phyloP scores from a whole-genome alignment of 1,140 invertebrate genomes.

The Aethina tumida region DNA sequence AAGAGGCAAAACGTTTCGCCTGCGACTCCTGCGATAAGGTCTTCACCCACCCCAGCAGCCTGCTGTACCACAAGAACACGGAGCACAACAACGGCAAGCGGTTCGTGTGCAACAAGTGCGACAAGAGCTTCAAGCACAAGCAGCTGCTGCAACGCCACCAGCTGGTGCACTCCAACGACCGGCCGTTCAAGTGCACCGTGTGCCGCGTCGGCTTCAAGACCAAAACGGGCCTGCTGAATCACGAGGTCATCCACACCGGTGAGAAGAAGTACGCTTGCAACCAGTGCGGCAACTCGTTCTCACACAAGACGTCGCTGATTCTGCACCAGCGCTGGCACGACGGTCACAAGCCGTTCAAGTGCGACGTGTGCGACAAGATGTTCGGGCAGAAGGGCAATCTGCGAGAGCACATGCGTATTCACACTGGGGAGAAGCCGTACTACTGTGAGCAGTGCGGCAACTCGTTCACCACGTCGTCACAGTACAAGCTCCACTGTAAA shows the following conservation, averaged over 20 bases:
- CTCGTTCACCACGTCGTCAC: constrained; percentile 58
- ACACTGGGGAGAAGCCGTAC: constrained; percentile 53
- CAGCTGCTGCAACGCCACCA: constrained; percentile 59
- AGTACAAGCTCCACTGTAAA: constrained; percentile 50
- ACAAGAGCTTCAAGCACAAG: constrained; percentile 59
- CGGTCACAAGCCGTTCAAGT: constrained; percentile 50
- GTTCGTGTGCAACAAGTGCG: constrained; percentile 61
- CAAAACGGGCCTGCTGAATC: constrained; percentile 58
- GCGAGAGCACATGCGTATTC: constrained; percentile 48
- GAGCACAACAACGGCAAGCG: constrained; percentile 52
- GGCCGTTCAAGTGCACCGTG: constrained; percentile 49
- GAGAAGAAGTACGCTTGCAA: constrained; percentile 65
- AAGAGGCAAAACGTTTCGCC: constrained; percentile 32
- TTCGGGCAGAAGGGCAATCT: constrained; percentile 55
- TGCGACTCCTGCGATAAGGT: constrained; percentile 62
- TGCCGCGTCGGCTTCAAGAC: constrained; percentile 61
- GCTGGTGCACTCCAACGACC: constrained; percentile 54
- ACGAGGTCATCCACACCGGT: constrained; percentile 54
- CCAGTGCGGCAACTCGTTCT: constrained; percentile 64
- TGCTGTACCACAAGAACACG: constrained; percentile 58
- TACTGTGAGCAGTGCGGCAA: constrained; percentile 58
- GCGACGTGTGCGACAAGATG: constrained; percentile 47
- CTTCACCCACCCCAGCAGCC: constrained; percentile 51
- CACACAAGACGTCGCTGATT: constrained; percentile 61
- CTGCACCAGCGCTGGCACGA: constrained; percentile 49